Evolutionary conservation across 2,113 vertebrate genomes (phyloP), one percentile per base, ranked within the genome.

Genomic region (Athene noctua): DNA sequence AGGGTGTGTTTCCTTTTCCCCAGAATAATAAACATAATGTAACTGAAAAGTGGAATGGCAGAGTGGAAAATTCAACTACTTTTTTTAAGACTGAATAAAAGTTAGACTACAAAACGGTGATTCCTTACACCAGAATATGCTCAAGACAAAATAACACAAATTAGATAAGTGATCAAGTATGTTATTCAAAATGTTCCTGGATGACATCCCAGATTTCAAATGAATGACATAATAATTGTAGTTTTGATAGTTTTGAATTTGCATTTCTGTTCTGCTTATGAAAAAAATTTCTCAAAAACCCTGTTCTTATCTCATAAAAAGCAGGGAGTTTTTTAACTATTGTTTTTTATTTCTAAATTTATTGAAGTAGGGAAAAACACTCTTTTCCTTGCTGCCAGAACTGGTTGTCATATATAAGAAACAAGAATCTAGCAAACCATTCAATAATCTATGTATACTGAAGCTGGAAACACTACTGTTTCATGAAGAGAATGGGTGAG

Each of bases 241-340:
- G 17, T 85, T 72, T 63, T 68, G 3, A 17, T 13, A 36, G 5
- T 15, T 91, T 49, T 85, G 13, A 65, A 77, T 73, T 21, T 72
- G 3, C 4, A 1, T 54, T 72, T 90, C 10, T 66, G 2, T 71
- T 62, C 36, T 66, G 6, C 4, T 68, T 66, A 47, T 34, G 3
- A 36, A 40, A 40, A 40, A 40, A n/a, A n/a, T n/a, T n/a, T n/a
- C 1, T 7, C 5, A 19, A 34, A 55, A 62, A 6, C 0, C 1
- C 52, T 36, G 5, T n/a, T 29, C 3, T 13, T 65, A 13, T 16
- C 25, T 61, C 13, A 40, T n/a, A 66, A 65, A 71, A 2, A 57
- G 15, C 0, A 1, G 15, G 4, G 0, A 4, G 1, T 10, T n/a
- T 34, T 5, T 2, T 6, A 30, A 34, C 7, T 11, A 16, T 38